Conservation (phyloP, 2,797 vertebrate genomes). For the Stomatorhinus walkeri region DNA sequence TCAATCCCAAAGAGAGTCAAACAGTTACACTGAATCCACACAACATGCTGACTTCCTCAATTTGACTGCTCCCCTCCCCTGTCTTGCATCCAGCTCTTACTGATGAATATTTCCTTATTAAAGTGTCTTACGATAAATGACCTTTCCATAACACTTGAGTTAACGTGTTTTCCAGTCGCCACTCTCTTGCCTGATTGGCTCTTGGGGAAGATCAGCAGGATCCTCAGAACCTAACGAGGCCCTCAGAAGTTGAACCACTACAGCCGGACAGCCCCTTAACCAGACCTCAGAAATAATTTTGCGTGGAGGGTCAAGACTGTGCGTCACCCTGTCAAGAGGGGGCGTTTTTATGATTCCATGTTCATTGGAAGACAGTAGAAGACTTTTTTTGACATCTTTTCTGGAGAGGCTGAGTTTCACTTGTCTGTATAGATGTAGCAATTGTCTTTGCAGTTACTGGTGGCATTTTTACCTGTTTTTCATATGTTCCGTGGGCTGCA, state of each 20-base stretch:
- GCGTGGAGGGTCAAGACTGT: neutral
- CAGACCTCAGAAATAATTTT: neutral
- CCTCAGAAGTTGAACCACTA: neutral
- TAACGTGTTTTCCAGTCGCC: neutral
- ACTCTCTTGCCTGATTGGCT: neutral
- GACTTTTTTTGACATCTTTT: neutral
- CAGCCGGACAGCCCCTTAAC: neutral
- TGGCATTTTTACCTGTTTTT: neutral
- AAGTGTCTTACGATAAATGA: neutral
- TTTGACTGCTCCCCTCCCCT: neutral
- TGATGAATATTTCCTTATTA: neutral
- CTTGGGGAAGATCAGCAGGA: neutral
- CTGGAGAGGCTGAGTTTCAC: neutral
- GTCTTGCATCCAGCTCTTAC: neutral
- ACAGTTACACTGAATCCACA: neutral
- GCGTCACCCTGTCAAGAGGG: neutral
- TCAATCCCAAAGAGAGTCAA: neutral
- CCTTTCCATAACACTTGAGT: neutral
- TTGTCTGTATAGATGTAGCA: neutral
- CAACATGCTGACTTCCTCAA: neutral
- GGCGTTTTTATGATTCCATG: neutral
- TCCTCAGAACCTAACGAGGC: neutral
- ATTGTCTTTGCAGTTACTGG: neutral
- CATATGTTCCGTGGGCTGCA: neutral
- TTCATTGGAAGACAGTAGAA: neutral